Evolutionary conservation across 2,888 invertebrate species (phyloP).

Genomic region (Trimorus sp.): DNA sequence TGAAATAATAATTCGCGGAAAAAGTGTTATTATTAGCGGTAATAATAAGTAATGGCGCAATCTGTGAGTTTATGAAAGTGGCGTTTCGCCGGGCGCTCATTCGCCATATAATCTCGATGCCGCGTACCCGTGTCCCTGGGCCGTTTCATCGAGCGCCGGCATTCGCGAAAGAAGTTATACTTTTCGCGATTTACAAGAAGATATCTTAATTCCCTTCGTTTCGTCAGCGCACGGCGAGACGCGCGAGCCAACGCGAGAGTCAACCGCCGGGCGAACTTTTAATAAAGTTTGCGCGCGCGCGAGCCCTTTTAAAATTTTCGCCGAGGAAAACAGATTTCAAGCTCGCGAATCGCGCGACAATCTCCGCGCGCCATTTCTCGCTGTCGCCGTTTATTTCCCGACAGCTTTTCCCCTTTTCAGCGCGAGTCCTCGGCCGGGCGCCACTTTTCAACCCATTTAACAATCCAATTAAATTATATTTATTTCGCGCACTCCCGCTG

Average conservation of each 20-base stretch:
- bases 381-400: slow-evolving; percentile 40
- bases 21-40: slow-evolving; percentile 46
- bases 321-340: slow-evolving; percentile 67
- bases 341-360: slow-evolving; percentile 37
- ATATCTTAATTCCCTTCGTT: slow-evolving; percentile 75
- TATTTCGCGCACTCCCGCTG: slow-evolving; percentile 48
- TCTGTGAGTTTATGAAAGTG: slow-evolving; percentile 62
- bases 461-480: slow-evolving; percentile 74
- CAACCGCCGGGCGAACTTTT: slow-evolving; percentile 71
- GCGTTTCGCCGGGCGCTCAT: slow-evolving; percentile 43
- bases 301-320: slow-evolving; percentile 71
- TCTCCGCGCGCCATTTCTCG: slow-evolving; percentile 38
- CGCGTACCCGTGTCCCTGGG: slow-evolving; percentile 41
- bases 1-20: slow-evolving; percentile 44
- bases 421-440: slow-evolving; percentile 12
- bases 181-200: slow-evolving; percentile 72
- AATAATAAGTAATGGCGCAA: slow-evolving; percentile 60
- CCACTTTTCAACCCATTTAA: slow-evolving; percentile 67
- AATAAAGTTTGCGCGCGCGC: slow-evolving; percentile 72
- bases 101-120: slow-evolving; percentile 56
- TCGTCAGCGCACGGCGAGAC: slow-evolving; percentile 65
- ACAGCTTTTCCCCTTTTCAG: slow-evolving; percentile 26
- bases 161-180: slow-evolving; percentile 62
- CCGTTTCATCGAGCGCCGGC: slow-evolving; percentile 50
- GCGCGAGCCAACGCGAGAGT: slow-evolving; percentile 19